A percentile compares a stretch with the other conserved stretches of the same genome.
phyloP scores from a whole-genome alignment of 1,140 invertebrate genomes.

The Pomacea maculata region DNA sequence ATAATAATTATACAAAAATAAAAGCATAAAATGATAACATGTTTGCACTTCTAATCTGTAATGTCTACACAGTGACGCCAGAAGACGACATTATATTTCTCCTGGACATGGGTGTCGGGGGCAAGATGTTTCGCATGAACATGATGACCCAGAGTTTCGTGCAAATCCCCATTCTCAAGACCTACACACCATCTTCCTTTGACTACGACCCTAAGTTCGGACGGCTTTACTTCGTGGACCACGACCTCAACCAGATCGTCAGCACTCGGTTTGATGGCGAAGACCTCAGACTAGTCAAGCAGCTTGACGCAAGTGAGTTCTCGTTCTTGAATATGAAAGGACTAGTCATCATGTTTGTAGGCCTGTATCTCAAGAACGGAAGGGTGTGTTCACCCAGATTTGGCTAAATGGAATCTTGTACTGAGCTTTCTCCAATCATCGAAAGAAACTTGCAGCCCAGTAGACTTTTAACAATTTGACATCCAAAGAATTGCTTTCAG shows the following conservation, averaged over 20 bases:
- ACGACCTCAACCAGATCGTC: slow-evolving; percentile 78
- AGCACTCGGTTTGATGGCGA: slow-evolving; percentile 78
- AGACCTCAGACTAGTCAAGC: slow-evolving; percentile 23
- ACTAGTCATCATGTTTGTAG: background rate
- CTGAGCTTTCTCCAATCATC: no score
- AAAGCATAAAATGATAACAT: no score
- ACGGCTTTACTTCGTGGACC: slow-evolving; percentile 90
- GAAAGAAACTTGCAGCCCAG: no score
- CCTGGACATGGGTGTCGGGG: slow-evolving; percentile 38
- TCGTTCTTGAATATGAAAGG: background rate
- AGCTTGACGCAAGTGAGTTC: slow-evolving; percentile 15
- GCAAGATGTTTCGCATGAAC: slow-evolving; percentile 41
- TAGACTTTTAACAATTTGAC: background rate
- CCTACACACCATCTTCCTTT: slow-evolving; percentile 76
- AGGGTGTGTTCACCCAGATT: no score
- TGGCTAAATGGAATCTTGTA: no score
- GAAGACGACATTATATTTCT: slow-evolving; percentile 45
- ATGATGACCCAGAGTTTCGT: slow-evolving; percentile 39
- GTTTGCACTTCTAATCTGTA: no score
- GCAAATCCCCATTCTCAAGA: slow-evolving; percentile 32
- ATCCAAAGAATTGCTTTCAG: slow-evolving; percentile 19
- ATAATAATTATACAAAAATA: no score
- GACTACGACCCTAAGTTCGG: slow-evolving; percentile 89
- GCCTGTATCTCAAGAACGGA: background rate
- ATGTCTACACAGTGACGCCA: slow-evolving; percentile 22